Percentiles rank a stretch among this genome's conserved stretches.
phyloP scores from a whole-genome alignment of 64 coral and sea anemone genomes.

The Pachyseris speciosa region DNA sequence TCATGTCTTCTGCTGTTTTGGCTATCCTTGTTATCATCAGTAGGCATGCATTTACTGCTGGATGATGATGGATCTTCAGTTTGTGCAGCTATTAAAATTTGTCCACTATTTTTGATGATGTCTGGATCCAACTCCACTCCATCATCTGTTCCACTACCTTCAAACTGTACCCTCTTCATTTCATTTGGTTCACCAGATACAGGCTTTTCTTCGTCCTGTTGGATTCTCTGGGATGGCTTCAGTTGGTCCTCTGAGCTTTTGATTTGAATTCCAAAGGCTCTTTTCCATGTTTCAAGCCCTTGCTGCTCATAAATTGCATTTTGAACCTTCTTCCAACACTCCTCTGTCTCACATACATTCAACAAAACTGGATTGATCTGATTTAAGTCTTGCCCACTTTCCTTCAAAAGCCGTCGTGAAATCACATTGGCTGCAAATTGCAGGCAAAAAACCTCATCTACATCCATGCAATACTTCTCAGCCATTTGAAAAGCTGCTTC shows the following conservation, averaged over 20 bases:
- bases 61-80: not conserved
- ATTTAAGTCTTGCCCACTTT: not conserved
- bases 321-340: constrained; percentile 34
- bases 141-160: not conserved
- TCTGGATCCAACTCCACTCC: not conserved
- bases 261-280: constrained; percentile 38
- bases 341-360: constrained; percentile 57
- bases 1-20: too few relatives aligned
- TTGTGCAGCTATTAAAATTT: not conserved
- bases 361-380: constrained; percentile 59
- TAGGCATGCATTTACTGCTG: not conserved
- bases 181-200: not conserved
- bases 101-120: not conserved
- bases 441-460: constrained; percentile 30
- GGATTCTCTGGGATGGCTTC: not conserved
- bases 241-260: not conserved
- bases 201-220: not conserved
- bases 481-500: not conserved
- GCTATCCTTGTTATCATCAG: not conserved
- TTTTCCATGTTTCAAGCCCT: constrained; percentile 16
- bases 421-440: constrained; percentile 47
- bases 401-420: constrained; percentile 4
- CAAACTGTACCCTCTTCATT: not conserved
- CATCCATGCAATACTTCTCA: not conserved
- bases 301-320: constrained; percentile 19